These are phyloP conservation scores for Phalloptychus januarius DNA, from an alignment of 2,797 vertebrate species.

Conservation along the genomic window DNA sequence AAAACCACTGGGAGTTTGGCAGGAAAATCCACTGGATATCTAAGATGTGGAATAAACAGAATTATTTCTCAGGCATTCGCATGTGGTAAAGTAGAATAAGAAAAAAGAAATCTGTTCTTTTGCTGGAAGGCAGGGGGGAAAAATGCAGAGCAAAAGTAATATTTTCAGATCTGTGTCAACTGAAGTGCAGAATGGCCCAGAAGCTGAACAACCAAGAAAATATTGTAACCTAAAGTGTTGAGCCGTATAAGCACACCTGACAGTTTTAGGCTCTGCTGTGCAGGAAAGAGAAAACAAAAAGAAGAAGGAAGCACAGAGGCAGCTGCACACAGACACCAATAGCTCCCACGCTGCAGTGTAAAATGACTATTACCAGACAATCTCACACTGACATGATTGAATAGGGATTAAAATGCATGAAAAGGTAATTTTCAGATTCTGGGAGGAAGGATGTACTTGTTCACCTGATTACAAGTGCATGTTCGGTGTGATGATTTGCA, in stretches of 20 bases:
- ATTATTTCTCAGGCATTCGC: neutral
- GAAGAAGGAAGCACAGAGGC: slow-evolving; percentile 24
- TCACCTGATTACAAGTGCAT: slow-evolving; percentile 10
- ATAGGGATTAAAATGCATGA: slow-evolving; percentile 38
- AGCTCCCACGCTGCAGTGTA: slow-evolving; percentile 27
- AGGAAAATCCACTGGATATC: slow-evolving; percentile 11
- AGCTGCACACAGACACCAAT: slow-evolving; percentile 50
- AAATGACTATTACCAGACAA: slow-evolving; percentile 53
- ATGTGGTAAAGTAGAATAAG: neutral
- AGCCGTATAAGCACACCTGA: slow-evolving; percentile 50
- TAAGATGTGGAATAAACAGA: slow-evolving; percentile 11
- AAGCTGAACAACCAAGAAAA: slow-evolving; percentile 55
- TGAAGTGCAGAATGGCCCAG: slow-evolving; percentile 31
- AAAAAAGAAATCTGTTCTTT: neutral
- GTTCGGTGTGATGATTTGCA: slow-evolving; percentile 3
- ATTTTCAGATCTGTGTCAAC: slow-evolving; percentile 29
- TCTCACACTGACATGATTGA: slow-evolving; percentile 43
- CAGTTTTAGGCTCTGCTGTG: slow-evolving; percentile 70
- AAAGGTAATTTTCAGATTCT: slow-evolving; percentile 24
- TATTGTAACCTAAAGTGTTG: slow-evolving; percentile 40
- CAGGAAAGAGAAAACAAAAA: slow-evolving; percentile 40
- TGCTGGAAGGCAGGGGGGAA: neutral
- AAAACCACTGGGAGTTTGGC: slow-evolving; percentile 27
- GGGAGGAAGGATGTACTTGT: neutral
- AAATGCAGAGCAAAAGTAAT: neutral